Percentiles rank a stretch among this genome's conserved stretches.
phyloP scores from a whole-genome alignment of 2,113 vertebrate species.

The Nycticryphes semicollaris region DNA sequence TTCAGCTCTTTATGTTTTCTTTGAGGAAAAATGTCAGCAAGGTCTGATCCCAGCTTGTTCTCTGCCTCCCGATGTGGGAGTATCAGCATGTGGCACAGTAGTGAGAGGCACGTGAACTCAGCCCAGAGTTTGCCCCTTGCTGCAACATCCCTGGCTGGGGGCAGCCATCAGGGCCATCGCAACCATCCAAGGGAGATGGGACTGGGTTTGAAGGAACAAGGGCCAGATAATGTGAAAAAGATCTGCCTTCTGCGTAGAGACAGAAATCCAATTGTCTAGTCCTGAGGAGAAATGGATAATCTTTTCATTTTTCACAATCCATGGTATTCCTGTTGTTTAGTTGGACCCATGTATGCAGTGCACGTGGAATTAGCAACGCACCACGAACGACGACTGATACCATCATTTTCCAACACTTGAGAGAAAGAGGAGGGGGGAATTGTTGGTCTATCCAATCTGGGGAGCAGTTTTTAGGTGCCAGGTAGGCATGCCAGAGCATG shows the following conservation, averaged over 20 bases:
- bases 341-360: neutral
- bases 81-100: accelerated
- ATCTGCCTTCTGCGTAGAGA: neutral
- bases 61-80: neutral
- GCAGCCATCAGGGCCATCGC: neutral
- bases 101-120: neutral
- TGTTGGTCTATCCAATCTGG: neutral
- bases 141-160: neutral
- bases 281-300: neutral
- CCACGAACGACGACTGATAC: neutral
- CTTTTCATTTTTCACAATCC: neutral
- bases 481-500: neutral
- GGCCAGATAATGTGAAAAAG: neutral
- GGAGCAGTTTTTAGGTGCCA: neutral
- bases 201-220: neutral
- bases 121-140: no score
- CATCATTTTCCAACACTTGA: neutral
- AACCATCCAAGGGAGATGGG: neutral
- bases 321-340: neutral
- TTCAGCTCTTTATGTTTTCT: neutral
- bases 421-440: neutral
- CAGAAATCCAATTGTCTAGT: neutral
- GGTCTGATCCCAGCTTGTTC: neutral
- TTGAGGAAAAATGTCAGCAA: neutral
- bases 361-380: neutral